A percentile compares a stretch with the other conserved stretches of the same genome.
These are phyloP conservation scores for Dendrolimus pini DNA, from an alignment of 2,888 invertebrate species.

Conservation along the genomic window DNA sequence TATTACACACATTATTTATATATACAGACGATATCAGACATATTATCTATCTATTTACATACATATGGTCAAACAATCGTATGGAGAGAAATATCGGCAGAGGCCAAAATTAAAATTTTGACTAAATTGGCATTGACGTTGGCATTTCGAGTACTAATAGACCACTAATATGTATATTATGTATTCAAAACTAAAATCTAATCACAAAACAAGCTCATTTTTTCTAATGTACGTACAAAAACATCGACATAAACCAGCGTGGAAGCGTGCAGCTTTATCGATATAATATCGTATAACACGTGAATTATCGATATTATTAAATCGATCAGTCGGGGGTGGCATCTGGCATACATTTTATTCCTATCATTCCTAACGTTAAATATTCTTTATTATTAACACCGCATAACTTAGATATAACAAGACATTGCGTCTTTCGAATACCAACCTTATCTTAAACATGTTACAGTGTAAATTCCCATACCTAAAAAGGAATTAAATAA, in stretches of 20 bases:
- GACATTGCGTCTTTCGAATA: constrained; percentile 8
- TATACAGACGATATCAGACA: no score
- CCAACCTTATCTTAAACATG: constrained; percentile 3
- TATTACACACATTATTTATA: no score
- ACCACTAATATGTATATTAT: not conserved
- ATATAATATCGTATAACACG: constrained; percentile 6
- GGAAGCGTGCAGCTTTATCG: not conserved
- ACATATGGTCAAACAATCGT: no score
- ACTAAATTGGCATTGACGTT: no score
- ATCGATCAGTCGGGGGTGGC: constrained; percentile 49
- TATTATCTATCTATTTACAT: no score
- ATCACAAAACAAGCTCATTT: not conserved
- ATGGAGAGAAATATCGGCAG: no score
- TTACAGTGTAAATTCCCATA: constrained; percentile 14
- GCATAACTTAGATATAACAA: constrained; percentile 18
- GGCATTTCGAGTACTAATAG: no score
- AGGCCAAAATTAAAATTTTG: no score
- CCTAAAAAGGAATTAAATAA: constrained; percentile 5
- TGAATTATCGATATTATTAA: constrained; percentile 45
- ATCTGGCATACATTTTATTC: constrained; percentile 41
- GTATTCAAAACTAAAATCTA: not conserved
- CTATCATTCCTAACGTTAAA: constrained; percentile 25
- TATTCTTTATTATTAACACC: constrained; percentile 32
- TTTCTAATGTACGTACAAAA: not conserved
- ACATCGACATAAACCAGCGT: not conserved